Evolutionary conservation across 2,888 invertebrate species (phyloP).

Genomic region (Drosophila greeni): DNA sequence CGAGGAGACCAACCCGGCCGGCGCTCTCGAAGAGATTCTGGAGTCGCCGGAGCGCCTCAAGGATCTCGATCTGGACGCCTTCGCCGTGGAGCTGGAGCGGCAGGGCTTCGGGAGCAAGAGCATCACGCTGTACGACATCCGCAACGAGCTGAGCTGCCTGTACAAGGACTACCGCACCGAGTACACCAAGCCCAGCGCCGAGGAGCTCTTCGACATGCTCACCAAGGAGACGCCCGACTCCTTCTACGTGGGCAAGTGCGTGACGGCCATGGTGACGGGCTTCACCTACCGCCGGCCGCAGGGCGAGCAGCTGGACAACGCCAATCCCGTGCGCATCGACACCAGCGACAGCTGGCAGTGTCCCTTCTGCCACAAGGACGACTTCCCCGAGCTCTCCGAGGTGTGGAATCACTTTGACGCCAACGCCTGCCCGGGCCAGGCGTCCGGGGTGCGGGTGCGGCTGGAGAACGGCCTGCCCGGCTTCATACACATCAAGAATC

Average conservation of each 20-base stretch:
- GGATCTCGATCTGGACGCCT: conserved; percentile 98
- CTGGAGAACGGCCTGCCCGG: conserved; percentile 96
- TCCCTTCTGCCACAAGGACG: conserved; percentile 96
- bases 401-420: conserved; percentile 99
- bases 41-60: conserved; percentile 96
- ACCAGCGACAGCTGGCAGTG: conserved; percentile 98
- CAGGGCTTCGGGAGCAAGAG: conserved; percentile 94
- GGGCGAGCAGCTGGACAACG: conserved; percentile 95
- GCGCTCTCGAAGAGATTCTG: conserved; percentile 97
- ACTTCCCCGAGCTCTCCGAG: conserved; percentile 96
- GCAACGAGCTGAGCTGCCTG: conserved; percentile 95
- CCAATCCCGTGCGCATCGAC: conserved; percentile 96
- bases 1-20: conserved; percentile 96
- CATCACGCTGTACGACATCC: conserved; percentile 97
- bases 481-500: conserved; percentile 94
- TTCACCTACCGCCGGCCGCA: conserved; percentile 93
- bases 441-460: conserved; percentile 92
- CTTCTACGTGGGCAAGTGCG: conserved; percentile 92
- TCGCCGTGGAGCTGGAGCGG: conserved; percentile 96
- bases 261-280: conserved; percentile 88
- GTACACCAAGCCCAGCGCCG: conserved; percentile 88
- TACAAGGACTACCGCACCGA: conserved; percentile 92
- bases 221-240: conserved; percentile 98
- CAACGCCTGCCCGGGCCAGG: conserved; percentile 96
- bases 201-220: conserved; percentile 95